Percentiles rank a stretch among this genome's conserved stretches.
Conservation (phyloP, 2,888 invertebrate species). For the Strigamia maritima region DNA sequence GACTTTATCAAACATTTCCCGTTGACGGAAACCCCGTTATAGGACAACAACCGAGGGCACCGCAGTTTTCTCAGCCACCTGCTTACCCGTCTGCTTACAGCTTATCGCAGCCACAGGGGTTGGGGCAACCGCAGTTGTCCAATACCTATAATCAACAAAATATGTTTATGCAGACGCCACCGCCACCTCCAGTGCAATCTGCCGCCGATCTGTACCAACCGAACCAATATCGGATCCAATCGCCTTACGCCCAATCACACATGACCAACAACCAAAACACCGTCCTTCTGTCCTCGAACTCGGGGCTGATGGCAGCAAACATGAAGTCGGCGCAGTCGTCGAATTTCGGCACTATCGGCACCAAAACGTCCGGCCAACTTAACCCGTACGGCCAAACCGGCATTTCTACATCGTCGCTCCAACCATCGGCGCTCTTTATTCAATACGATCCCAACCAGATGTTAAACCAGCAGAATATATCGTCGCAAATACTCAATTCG, state of each 20-base stretch:
- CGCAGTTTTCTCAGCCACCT: conserved; percentile 40
- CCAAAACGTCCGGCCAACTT: conserved; percentile 51
- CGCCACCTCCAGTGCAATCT: conserved; percentile 56
- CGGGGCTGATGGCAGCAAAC: conserved; percentile 82
- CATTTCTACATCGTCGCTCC: conserved; percentile 34
- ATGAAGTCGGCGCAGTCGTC: conserved; percentile 68
- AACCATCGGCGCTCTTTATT: conserved; percentile 58
- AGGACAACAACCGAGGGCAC: conserved; percentile 45
- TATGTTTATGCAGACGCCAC: conserved; percentile 59
- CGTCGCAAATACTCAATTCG: conserved; percentile 63
- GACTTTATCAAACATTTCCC: conserved; percentile 79
- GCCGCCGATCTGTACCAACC: conserved; percentile 68
- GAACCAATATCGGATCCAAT: conserved; percentile 60
- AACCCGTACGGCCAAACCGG: conserved; percentile 40
- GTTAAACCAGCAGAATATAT: conserved; percentile 52
- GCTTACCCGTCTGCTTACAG: conserved; percentile 57
- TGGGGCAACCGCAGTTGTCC: conserved; percentile 51
- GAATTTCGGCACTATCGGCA: conserved; percentile 77
- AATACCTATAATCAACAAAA: conserved; percentile 47
- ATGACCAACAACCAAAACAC: conserved; percentile 78
- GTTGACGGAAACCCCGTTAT: conserved; percentile 56
- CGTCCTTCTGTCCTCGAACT: conserved; percentile 76
- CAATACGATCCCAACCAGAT: conserved; percentile 59
- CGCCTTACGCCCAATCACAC: conserved; percentile 69
- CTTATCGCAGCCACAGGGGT: conserved; percentile 46